Conservation (phyloP, 2,797 vertebrate genomes). For the Lithobates pipiens region DNA sequence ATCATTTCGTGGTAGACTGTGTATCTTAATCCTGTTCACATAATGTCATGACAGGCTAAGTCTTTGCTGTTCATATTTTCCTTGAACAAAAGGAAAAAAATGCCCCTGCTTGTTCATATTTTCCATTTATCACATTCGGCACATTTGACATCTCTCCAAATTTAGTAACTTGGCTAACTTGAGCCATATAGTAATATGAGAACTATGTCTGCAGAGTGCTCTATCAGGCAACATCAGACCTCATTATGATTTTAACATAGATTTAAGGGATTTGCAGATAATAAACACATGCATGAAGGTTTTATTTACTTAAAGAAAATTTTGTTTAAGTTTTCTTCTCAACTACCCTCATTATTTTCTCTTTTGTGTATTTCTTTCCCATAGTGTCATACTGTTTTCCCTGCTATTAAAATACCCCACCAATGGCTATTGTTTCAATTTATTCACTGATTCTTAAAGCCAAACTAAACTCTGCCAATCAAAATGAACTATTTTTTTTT, state of each 20-base stretch:
- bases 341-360: neutral
- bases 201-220: conserved; percentile 9
- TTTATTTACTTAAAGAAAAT: neutral
- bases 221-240: neutral
- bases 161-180: conserved; percentile 19
- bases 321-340: neutral
- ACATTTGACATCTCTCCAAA: conserved; percentile 34
- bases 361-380: neutral
- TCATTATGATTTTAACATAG: conserved; percentile 5
- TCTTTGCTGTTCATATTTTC: conserved; percentile 49
- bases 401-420: neutral
- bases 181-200: conserved; percentile 42
- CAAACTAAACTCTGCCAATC: no score
- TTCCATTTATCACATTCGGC: conserved; percentile 47
- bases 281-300: neutral
- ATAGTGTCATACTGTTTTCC: neutral
- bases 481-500: no score
- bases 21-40: conserved; percentile 53
- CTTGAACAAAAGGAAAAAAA: conserved; percentile 41
- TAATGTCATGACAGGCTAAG: conserved; percentile 48
- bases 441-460: no score
- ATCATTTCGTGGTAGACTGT: conserved; percentile 46
- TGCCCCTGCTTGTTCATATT: conserved; percentile 23
- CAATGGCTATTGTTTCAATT: no score
- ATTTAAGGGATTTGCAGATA: neutral